Conservation (phyloP, 2,888 invertebrate species). For the Pycnomerus fuliginosus region DNA sequence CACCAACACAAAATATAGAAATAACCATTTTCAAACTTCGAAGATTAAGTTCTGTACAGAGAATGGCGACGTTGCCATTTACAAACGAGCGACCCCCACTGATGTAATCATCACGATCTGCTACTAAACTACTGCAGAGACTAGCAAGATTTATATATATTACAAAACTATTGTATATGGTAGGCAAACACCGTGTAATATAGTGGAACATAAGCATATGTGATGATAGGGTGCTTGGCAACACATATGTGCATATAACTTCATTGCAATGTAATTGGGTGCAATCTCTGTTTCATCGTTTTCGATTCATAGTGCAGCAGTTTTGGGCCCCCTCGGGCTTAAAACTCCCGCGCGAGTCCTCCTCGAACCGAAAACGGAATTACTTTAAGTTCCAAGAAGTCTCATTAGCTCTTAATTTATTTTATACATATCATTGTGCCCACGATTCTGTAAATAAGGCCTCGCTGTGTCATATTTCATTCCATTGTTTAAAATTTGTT, state of each 20-base stretch:
- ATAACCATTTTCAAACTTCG: too few relatives aligned
- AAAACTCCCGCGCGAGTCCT: too few relatives aligned
- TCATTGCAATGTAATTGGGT: conserved; percentile 21
- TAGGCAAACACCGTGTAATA: conserved; percentile 48
- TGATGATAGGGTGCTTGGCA: conserved; percentile 51
- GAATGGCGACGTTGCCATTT: too few relatives aligned
- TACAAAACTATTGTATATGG: conserved; percentile 49
- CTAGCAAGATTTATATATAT: conserved; percentile 47
- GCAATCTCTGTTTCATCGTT: conserved; percentile 14
- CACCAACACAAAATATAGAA: too few relatives aligned
- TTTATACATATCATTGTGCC: conserved; percentile 19
- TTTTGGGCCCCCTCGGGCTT: too few relatives aligned
- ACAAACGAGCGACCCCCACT: too few relatives aligned
- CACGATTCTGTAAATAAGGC: conserved; percentile 18
- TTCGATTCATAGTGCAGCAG: too few relatives aligned
- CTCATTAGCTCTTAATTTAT: conserved; percentile 11
- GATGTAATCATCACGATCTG: too few relatives aligned
- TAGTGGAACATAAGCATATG: conserved; percentile 52
- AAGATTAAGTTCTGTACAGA: too few relatives aligned
- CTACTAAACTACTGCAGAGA: too few relatives aligned
- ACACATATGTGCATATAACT: conserved; percentile 46
- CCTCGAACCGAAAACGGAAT: too few relatives aligned
- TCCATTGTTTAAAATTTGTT: conserved; percentile 12
- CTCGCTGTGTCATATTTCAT: conserved; percentile 18
- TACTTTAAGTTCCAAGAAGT: too few relatives aligned